phyloP scores from a whole-genome alignment of 30 jellyfish, hydroid and myxozoan genomes.

The Phacellophora camtschatica region DNA sequence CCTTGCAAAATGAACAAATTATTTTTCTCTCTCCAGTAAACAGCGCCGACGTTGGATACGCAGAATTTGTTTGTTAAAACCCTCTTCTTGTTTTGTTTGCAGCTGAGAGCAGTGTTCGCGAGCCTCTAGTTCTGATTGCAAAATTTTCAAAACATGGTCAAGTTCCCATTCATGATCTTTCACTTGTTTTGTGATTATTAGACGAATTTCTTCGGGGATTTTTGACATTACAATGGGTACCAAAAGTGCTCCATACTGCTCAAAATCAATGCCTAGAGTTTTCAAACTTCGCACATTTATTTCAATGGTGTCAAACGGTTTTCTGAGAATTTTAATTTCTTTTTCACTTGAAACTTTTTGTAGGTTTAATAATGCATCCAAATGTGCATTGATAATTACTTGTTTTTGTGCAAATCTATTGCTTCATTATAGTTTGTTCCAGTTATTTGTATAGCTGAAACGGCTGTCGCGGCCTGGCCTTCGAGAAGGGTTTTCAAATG shows the following conservation, averaged over 20 bases:
- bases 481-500: slow-evolving; percentile 25
- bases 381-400: slow-evolving; percentile 41
- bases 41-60: too few relatives aligned
- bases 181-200: not conserved
- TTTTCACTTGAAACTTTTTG: slow-evolving; percentile 9
- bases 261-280: slow-evolving; percentile 3
- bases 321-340: slow-evolving; percentile 19
- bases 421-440: slow-evolving; percentile 40
- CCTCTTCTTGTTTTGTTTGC: too few relatives aligned
- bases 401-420: slow-evolving; percentile 38
- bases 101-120: slow-evolving; percentile 1
- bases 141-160: not conserved
- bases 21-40: not conserved
- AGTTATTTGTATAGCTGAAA: slow-evolving; percentile 24
- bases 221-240: not conserved
- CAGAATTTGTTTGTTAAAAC: too few relatives aligned
- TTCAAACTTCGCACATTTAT: slow-evolving; percentile 12
- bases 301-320: slow-evolving; percentile 36
- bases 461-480: slow-evolving; percentile 48
- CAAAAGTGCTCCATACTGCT: slow-evolving; percentile 5
- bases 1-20: slow-evolving; percentile 9
- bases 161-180: slow-evolving; percentile 5
- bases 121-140: not conserved
- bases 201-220: slow-evolving; percentile 15
- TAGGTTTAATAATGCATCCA: slow-evolving; percentile 19